Base-by-base conservation (phyloP, 2,797 vertebrate species). In the Chaetodon trifasciatus region DNA sequence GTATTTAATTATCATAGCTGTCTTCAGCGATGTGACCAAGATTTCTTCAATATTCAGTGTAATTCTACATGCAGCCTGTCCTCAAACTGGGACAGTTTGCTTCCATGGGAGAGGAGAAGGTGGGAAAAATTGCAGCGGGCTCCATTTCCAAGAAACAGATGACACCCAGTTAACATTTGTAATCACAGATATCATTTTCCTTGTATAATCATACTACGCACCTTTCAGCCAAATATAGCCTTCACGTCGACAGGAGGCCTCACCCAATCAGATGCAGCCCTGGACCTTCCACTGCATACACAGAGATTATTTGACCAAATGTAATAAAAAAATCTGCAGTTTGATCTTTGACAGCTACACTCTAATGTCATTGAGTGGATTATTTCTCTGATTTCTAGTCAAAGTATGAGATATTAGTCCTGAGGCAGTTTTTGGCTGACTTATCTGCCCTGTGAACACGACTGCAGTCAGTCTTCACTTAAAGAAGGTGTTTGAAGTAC, bases 171-270 rank as follows among this genome's bases (percentile, higher is more conserved):
- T 86, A 87, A 85, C 83, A 78, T 92, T 89, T 85, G 84, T 84
- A 88, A 90, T 86, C 65, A 53, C 80, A 79, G 78, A 76, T 88
- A 86, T 92, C 67, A 63, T 87, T 93, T 91, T 89, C 81, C 89
- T 82, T 83, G 86, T 88, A 90, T 92, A 89, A 91, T 88, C 86
- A 83, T 90, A 80, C 77, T 79, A 67, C 86, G 74, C 91, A 90
- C 89, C 90, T 90, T 91, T 81, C 82, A 83, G 85, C 63, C 82
- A 88, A 86, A 92, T 90, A 91, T 91, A 92, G 82, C 77, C 55
- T 82, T 81, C 72, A 61, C 78, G 68, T 82, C 28, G 58, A 80
- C 60, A 68, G 32, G 66, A 83, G 60, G 65, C 50, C 56, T 80
- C 67, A 16, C 15, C 67, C 70, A 88, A 77, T 88, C 79, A 75